Evolutionary conservation across 2,113 vertebrate species (phyloP).

Genomic region (Saiga tatarica): DNA sequence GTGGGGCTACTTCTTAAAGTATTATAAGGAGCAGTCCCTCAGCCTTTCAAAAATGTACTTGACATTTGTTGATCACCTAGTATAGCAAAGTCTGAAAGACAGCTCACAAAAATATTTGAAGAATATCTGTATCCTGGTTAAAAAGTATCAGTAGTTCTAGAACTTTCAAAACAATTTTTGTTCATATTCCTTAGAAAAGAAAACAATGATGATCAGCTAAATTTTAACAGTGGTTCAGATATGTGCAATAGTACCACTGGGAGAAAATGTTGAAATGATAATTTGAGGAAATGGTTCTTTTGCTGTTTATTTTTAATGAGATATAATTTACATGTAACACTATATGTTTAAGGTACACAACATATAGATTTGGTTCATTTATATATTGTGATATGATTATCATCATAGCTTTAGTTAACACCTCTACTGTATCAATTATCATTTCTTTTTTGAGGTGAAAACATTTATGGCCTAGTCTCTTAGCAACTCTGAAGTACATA

Average conservation of each 20-base stretch:
- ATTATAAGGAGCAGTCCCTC: neutral
- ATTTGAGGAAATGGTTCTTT: neutral
- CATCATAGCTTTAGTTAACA: neutral
- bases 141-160: neutral
- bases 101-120: neutral
- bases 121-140: neutral
- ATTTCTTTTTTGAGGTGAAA: neutral
- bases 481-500: neutral
- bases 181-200: neutral
- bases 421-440: too few relatives aligned
- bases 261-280: neutral
- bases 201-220: neutral
- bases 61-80: neutral
- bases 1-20: neutral
- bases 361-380: neutral
- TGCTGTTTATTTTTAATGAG: neutral
- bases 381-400: neutral
- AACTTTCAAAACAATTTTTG: neutral
- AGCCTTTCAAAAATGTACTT: neutral
- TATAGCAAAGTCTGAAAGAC: neutral
- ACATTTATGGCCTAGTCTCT: neutral
- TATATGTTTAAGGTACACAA: neutral
- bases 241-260: neutral
- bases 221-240: neutral
- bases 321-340: neutral